Base-by-base conservation (phyloP, 2,888 invertebrate genomes). In the Petrolisthes cinctipes region DNA sequence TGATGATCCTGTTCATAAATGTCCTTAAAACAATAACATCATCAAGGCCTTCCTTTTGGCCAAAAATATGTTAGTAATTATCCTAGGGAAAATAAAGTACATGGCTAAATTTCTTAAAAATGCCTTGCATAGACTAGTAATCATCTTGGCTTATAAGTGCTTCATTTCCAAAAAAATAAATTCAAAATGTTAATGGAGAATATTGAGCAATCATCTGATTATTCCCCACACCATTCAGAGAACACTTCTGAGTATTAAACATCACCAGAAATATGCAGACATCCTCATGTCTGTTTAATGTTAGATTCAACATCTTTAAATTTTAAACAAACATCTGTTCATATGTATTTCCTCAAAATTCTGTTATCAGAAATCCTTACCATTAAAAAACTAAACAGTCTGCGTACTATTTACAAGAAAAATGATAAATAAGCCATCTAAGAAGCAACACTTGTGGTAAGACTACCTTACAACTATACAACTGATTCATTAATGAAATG, bases 81-180 rank as follows among this genome's bases (percentile, higher is more conserved):
- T 80, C 83, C 86, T 87, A 87, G 83, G 86, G 78, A 87, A 87
- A 87, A 87, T 87, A 87, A 83, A 87, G 83, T 87, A 87, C 86
- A 83, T 83, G 79, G 86, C 86, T 87, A 87, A 87, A 87, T 87
- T 87, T 87, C 83, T 87, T 87, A 83, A 87, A 87, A 87, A 87
- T 87, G 87, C 87, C 87, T 87, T 87, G 87, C 87, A 87, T 87
- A 87, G 87, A 87, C 87, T 87, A 87, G 87, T 87, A 83, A 83
- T 87, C 83, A 87, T 87, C 87, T 87, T 87, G 87, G 87, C 87
- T 87, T 87, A 87, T 73, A 85, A 85, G 83, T 87, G 87, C 78
- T 87, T 83, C 83, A 87, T 87, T 79, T 80, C 71, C 79, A 87
- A 87, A 83, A 83, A 86, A 86, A 83, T 56, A 61, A 86, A 86